Evolutionary conservation across 2,113 vertebrate species (phyloP).

Genomic region (Phylloscopus trochiloides): DNA sequence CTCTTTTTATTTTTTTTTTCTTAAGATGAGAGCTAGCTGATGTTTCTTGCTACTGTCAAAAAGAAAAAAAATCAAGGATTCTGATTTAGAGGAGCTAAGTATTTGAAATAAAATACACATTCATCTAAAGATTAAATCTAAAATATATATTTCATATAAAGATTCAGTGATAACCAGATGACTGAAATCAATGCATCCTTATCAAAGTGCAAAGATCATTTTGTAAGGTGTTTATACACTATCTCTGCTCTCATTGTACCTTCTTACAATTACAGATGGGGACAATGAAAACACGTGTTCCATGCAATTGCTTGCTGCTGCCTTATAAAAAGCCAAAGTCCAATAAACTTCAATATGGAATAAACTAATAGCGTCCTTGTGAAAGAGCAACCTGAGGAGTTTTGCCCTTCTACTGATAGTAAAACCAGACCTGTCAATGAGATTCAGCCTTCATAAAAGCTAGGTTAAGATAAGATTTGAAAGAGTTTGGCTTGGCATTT

Average conservation of each 20-base stretch:
- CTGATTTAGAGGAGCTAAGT: not conserved
- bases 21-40: not conserved
- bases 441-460: not conserved
- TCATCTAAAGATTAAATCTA: not conserved
- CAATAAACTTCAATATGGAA: not conserved
- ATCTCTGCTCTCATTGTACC: not conserved
- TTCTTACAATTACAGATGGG: not conserved
- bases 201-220: not conserved
- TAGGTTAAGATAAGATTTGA: slow-evolving; percentile 5
- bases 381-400: not conserved
- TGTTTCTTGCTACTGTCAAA: not conserved
- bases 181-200: not conserved
- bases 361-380: not conserved
- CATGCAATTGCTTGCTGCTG: not conserved
- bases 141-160: not conserved
- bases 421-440: not conserved
- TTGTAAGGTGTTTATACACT: not conserved
- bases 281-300: not conserved
- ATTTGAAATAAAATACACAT: not conserved
- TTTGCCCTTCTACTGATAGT: not conserved
- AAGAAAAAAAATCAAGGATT: not conserved
- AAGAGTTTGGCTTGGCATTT: not conserved
- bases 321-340: not conserved
- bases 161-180: not conserved
- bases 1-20: not conserved